Percentiles rank a stretch among this genome's conserved stretches.
These are phyloP conservation scores for Acanthosepion esculentum DNA, from an alignment of 2,888 invertebrate genomes.

Conservation along the genomic window DNA sequence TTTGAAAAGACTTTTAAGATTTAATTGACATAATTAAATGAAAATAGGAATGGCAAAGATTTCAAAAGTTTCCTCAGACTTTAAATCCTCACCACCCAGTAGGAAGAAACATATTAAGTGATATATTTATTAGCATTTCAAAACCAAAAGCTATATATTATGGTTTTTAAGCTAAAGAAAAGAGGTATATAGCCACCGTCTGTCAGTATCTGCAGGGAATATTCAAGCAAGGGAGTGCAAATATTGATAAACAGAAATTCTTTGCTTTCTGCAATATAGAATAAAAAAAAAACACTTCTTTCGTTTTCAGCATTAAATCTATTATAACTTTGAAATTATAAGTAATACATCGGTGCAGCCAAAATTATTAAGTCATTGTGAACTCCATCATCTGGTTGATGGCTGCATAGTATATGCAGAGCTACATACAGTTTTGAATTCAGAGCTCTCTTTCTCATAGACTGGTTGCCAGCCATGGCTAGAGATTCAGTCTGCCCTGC, in stretches of 20 bases:
- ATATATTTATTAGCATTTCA: neutral
- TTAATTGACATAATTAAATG: neutral
- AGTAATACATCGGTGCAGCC: too few relatives aligned
- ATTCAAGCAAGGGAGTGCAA: neutral
- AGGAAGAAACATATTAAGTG: neutral
- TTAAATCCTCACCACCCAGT: neutral
- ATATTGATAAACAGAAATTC: neutral
- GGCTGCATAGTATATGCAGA: too few relatives aligned
- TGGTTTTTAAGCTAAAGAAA: neutral
- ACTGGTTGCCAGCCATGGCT: too few relatives aligned
- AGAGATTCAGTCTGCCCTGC: too few relatives aligned
- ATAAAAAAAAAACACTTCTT: neutral
- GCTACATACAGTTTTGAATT: too few relatives aligned
- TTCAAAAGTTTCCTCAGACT: neutral
- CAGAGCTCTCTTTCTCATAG: too few relatives aligned
- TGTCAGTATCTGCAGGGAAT: neutral
- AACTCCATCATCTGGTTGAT: too few relatives aligned
- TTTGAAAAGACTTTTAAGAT: neutral
- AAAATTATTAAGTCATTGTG: too few relatives aligned
- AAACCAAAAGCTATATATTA: neutral
- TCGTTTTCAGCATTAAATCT: neutral
- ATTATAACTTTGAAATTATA: neutral
- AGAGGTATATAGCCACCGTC: neutral
- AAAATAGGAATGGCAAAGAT: neutral
- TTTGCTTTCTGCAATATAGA: neutral